phyloP scores from a whole-genome alignment of 2,888 invertebrate species.

The Dryococelus australis region DNA sequence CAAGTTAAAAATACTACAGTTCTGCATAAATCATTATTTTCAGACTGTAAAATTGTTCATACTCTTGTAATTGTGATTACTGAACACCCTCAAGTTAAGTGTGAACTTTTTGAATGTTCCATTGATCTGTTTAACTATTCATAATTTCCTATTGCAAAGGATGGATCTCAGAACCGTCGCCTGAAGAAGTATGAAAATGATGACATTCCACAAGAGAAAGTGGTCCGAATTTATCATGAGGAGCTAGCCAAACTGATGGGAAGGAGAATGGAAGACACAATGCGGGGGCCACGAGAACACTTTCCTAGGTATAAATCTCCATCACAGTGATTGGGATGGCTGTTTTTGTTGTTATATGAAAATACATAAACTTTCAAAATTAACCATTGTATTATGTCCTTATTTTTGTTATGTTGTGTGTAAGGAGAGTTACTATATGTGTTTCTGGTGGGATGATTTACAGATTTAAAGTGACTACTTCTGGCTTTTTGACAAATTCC shows the following conservation, averaged over 20 bases:
- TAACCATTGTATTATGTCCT: neutral
- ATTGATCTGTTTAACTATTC: neutral
- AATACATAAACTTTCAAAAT: no score
- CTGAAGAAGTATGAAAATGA: conserved; percentile 90
- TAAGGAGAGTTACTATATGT: neutral
- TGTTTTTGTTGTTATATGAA: neutral
- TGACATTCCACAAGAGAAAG: conserved; percentile 96
- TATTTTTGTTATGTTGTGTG: neutral
- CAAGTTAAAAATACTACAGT: no score
- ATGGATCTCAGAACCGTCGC: conserved; percentile 73
- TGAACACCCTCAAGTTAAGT: neutral
- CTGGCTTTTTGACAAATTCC: no score
- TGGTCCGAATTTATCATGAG: conserved; percentile 93
- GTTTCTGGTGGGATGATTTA: no score
- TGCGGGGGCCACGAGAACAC: conserved; percentile 77
- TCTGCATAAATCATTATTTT: no score
- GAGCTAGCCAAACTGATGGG: conserved; percentile 94
- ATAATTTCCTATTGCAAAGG: conserved; percentile 78
- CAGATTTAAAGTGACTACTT: no score
- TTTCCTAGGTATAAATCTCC: conserved; percentile 74
- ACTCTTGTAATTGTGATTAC: neutral
- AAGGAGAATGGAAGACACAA: conserved; percentile 71
- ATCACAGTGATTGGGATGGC: neutral
- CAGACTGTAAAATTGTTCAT: neutral
- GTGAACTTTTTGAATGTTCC: neutral